Base-by-base conservation (phyloP, 2,888 invertebrate genomes). In the Odontocerum albicorne region DNA sequence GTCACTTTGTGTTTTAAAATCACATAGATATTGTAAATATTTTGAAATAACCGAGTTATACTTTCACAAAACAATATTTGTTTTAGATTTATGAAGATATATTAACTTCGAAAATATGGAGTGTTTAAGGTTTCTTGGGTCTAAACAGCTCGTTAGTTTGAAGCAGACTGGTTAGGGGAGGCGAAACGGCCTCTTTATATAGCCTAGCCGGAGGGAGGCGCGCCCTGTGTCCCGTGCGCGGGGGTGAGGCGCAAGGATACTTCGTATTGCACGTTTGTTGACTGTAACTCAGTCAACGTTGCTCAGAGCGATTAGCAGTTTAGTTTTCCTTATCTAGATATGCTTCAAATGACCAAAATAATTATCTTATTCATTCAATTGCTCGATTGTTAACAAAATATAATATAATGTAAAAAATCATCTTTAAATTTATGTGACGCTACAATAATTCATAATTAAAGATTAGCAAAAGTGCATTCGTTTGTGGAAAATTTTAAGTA, bases 151-250 rank as follows among this genome's bases (percentile, higher is more conserved):
- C 31, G 33, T 38, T 36, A 22, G 51, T 35, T 47, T 13, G 36
- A 47, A 39, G 51, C 46, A 56, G 51, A 60, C 60, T 60, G 60
- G 20, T 22, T 36, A 45, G 39, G 54, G 57, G 57, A 43, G 55
- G 51, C 27, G 38, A 27, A 10, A 13, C 36, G 7, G 16, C 19
- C 39, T 33, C 40, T 47, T 59, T 60, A 55, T 60, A 60, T 60
- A 60, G 57, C 57, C 40, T 57, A 40, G 56, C 35, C 21, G 12
- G 27, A 39, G 54, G 54, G 57, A 16, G 31, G 45, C 2, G 45
- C 33, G 44, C 8, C 31, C 40, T 16, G 27, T 27, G 49, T 38
- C 21, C 15, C 12, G n/a, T 21, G 31, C n/a, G 8, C 8, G 38
- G 35, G 42, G 31, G 46, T 20, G 42, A 22, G 21, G 31, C 38